Base-by-base conservation (phyloP, 2,113 vertebrate genomes). In the Amphiprion percula region DNA sequence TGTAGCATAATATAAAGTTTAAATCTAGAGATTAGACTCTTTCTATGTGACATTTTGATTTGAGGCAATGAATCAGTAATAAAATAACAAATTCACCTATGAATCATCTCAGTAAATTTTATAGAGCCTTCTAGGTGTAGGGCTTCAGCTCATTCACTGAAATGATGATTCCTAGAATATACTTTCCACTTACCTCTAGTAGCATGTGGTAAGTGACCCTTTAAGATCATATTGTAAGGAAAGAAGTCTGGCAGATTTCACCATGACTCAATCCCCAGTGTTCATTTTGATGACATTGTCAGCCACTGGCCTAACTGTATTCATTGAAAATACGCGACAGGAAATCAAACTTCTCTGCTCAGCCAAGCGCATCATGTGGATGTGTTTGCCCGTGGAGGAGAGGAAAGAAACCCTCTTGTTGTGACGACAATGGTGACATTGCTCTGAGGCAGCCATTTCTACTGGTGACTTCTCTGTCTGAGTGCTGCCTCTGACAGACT, bases 371-470 rank as follows among this genome's bases (percentile, higher is more conserved):
- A 54, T 82, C 67, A 81, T 84, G 78, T 56, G 61, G 16, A 52
- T 68, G 75, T 41, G 54, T 85, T 84, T 76, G 87, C 63, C 78
- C 44, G 81, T 77, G 78, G 82, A 80, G 50, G 56, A 65, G 68
- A 73, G 56, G 76, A 74, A 74, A 80, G 70, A 54, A 84, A 50
- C 68, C 72, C 60, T 73, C 71, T 65, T 74, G 70, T 68, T 59
- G 55, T 61, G 56, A 81, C 77, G 79, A 82, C 84, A 84, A 60
- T 52, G 82, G 64, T 90, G 89, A 92, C 90, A 88, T 89, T 92
- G 87, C 67, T 69, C 69, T 41, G 69, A 77, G 75, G 73, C 71
- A 47, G 58, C 67, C 52, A 56, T 86, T 71, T 80, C 76, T 79
- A 16, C 55, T 46, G 33, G 28, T 24, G 74, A 79, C 63, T 46